Evolutionary conservation across 2,888 invertebrate species (phyloP).

Genomic region (Odontothrips loti): DNA sequence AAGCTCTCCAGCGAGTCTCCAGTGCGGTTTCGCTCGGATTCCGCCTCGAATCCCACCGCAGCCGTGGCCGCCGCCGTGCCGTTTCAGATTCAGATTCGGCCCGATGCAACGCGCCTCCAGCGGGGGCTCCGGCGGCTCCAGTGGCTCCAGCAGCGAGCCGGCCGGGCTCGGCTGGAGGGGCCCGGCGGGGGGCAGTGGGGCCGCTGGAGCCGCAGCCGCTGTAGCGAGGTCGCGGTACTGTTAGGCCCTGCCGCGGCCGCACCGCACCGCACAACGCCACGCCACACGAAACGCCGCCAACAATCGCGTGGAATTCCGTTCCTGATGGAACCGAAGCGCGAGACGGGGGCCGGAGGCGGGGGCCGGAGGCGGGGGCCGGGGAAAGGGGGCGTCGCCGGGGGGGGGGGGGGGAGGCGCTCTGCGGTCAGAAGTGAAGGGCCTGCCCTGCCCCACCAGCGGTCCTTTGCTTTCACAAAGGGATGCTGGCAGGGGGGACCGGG

Average conservation of each 20-base stretch:
- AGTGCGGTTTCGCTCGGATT: background rate
- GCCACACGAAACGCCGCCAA: background rate
- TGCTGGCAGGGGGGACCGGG: too few relatives aligned
- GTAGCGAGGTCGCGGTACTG: conserved; percentile 18
- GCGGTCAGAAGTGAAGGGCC: too few relatives aligned
- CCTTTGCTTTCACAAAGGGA: too few relatives aligned
- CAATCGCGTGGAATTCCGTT: conserved; percentile 18
- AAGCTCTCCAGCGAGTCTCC: too few relatives aligned
- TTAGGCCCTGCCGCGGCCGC: background rate
- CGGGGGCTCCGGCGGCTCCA: too few relatives aligned
- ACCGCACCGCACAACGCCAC: background rate
- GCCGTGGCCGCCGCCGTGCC: too few relatives aligned
- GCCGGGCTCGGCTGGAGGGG: background rate
- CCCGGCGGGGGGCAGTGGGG: background rate
- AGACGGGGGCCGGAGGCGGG: background rate
- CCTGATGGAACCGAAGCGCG: background rate
- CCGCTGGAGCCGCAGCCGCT: background rate
- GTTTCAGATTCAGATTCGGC: too few relatives aligned
- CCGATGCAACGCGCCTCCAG: too few relatives aligned
- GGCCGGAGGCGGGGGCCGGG: conserved; percentile 37
- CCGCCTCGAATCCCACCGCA: background rate
- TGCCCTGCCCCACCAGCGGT: too few relatives aligned
- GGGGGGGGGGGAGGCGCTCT: background rate
- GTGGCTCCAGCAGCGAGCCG: too few relatives aligned
- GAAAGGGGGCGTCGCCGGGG: background rate